These are phyloP conservation scores for Axea sp. DNA, from an alignment of 2,888 invertebrate genomes.

Conservation along the genomic window DNA sequence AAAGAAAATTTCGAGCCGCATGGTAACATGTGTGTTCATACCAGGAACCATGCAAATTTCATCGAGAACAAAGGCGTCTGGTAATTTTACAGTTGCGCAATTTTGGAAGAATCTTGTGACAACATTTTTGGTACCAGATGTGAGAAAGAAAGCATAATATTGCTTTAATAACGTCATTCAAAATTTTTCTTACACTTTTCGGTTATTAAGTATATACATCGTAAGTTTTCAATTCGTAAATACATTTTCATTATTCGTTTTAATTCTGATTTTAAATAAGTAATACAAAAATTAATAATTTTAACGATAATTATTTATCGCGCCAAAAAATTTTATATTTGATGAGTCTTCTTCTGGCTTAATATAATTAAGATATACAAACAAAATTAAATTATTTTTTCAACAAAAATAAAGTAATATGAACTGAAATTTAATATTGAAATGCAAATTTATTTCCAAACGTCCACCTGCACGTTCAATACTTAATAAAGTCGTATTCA, in stretches of 20 bases:
- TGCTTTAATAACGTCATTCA: slow-evolving; percentile 1
- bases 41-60: slow-evolving; percentile 69
- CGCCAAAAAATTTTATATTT: too few relatives aligned
- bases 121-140: slow-evolving; percentile 52
- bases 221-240: too few relatives aligned
- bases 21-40: slow-evolving; percentile 69
- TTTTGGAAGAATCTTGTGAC: slow-evolving; percentile 36
- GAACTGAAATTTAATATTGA: slow-evolving; percentile 1
- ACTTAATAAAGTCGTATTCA: slow-evolving; percentile 53
- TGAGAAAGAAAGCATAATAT: slow-evolving; percentile 11
- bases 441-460: slow-evolving; percentile 25
- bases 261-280: too few relatives aligned
- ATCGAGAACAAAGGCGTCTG: slow-evolving; percentile 41
- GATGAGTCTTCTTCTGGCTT: too few relatives aligned
- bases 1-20: slow-evolving; percentile 68
- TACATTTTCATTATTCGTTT: too few relatives aligned
- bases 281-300: too few relatives aligned
- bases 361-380: too few relatives aligned
- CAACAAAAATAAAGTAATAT: too few relatives aligned
- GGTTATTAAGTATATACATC: too few relatives aligned
- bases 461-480: slow-evolving; percentile 35
- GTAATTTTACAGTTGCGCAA: slow-evolving; percentile 58
- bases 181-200: too few relatives aligned
- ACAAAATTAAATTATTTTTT: too few relatives aligned
- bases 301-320: too few relatives aligned